phyloP scores from a whole-genome alignment of 2,113 vertebrate species.

The Rhinichthys klamathensis region DNA sequence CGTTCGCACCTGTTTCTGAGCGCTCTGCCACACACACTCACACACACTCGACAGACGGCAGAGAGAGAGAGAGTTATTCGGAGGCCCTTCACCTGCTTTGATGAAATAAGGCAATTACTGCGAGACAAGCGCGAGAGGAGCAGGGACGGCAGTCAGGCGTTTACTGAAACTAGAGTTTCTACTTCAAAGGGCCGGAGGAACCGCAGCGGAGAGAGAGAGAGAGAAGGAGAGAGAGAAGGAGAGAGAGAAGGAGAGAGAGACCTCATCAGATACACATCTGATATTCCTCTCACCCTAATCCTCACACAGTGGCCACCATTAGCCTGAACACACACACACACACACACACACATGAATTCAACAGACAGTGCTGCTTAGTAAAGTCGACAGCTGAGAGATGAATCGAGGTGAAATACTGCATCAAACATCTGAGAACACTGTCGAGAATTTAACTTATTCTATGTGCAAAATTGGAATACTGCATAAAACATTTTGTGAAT shows the following conservation, averaged over 20 bases:
- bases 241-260: conserved; percentile 48
- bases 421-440: neutral
- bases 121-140: conserved; percentile 38
- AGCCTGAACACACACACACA: conserved; percentile 38
- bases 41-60: neutral
- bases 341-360: neutral
- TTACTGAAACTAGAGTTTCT: conserved; percentile 66
- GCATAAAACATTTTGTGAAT: no score
- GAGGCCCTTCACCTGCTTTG: conserved; percentile 73
- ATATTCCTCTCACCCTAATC: conserved; percentile 76
- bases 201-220: conserved; percentile 53
- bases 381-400: neutral
- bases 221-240: conserved; percentile 30
- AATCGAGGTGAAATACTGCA: conserved; percentile 14
- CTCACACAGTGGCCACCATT: conserved; percentile 75
- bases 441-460: no score
- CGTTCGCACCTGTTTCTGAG: conserved; percentile 73
- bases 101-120: conserved; percentile 77
- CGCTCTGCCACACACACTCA: conserved; percentile 15
- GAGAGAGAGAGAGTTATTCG: conserved; percentile 50
- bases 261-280: conserved; percentile 79
- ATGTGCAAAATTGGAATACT: no score
- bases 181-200: conserved; percentile 68
- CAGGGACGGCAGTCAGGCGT: conserved; percentile 63
- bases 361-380: neutral